Conservation (phyloP, 2,888 invertebrate genomes). For the Drosophila falleni region DNA sequence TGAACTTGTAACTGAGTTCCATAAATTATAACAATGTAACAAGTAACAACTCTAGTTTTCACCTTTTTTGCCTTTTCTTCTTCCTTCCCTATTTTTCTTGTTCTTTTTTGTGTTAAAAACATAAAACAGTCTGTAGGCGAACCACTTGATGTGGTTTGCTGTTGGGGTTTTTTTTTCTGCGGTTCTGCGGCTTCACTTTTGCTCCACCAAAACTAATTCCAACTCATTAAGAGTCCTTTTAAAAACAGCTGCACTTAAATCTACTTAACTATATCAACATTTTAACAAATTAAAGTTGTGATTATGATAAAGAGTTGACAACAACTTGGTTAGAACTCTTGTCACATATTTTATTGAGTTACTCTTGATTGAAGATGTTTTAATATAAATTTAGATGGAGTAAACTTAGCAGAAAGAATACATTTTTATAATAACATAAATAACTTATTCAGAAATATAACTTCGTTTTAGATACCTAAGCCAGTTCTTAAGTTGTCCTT, state of each 20-base stretch:
- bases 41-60: slow-evolving; percentile 22
- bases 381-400: slow-evolving; percentile 7
- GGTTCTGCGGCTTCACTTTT: slow-evolving; percentile 30
- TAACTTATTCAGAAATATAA: not conserved
- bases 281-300: slow-evolving; percentile 31
- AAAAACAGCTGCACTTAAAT: slow-evolving; percentile 45
- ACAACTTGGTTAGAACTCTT: slow-evolving; percentile 9
- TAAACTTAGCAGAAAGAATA: not conserved
- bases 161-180: slow-evolving; percentile 20
- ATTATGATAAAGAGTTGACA: slow-evolving; percentile 28
- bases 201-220: slow-evolving; percentile 40
- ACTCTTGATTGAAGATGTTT: slow-evolving; percentile 15
- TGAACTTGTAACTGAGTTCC: slow-evolving; percentile 62
- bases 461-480: not conserved
- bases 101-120: slow-evolving; percentile 20
- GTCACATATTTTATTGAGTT: slow-evolving; percentile 10
- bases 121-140: slow-evolving; percentile 36
- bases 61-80: not conserved
- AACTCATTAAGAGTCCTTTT: slow-evolving; percentile 53
- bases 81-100: slow-evolving; percentile 22
- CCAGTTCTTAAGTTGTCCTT: slow-evolving; percentile 3
- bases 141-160: slow-evolving; percentile 56
- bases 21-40: slow-evolving; percentile 76
- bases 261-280: slow-evolving; percentile 25
- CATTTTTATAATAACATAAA: slow-evolving; percentile 7